Evolutionary conservation across 2,888 invertebrate species (phyloP).

Genomic region (Melinopterus prodromus): DNA sequence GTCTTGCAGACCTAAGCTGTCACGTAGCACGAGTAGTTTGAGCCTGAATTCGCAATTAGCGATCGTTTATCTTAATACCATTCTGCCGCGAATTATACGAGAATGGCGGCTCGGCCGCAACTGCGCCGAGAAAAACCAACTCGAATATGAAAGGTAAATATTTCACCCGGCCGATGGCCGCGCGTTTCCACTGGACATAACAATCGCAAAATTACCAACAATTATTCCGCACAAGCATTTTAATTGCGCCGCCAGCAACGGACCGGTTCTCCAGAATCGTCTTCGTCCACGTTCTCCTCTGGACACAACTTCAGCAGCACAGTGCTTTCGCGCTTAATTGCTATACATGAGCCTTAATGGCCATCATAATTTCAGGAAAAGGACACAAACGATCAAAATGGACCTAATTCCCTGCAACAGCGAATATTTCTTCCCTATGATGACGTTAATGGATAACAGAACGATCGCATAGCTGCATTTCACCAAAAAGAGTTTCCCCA

Average conservation of each 20-base stretch:
- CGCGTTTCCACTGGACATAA: slow-evolving; percentile 15
- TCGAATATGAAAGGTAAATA: slow-evolving; percentile 23
- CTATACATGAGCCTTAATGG: slow-evolving; percentile 8
- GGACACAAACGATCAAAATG: slow-evolving; percentile 10
- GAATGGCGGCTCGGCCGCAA: not conserved
- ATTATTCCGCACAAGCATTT: slow-evolving; percentile 23
- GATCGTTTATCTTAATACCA: slow-evolving; percentile 4
- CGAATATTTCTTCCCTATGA: not conserved
- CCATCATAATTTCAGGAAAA: slow-evolving; percentile 12
- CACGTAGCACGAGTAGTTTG: not conserved
- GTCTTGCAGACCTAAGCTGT: not conserved
- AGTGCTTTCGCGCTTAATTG: not conserved
- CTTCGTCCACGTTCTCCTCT: slow-evolving; percentile 9
- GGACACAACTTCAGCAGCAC: slow-evolving; percentile 4
- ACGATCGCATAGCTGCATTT: not conserved
- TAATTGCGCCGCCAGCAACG: slow-evolving; percentile 14
- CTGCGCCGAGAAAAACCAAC: not conserved
- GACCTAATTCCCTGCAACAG: not conserved
- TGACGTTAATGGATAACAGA: not conserved
- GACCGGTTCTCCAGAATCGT: slow-evolving; percentile 22
- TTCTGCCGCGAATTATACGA: not conserved
- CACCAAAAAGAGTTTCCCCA: not conserved
- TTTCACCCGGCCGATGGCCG: slow-evolving; percentile 12
- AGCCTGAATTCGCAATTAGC: slow-evolving; percentile 4
- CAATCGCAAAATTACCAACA: slow-evolving; percentile 25